Base-by-base conservation (phyloP, 2,113 vertebrate genomes). In the Alexandromys fortis region DNA sequence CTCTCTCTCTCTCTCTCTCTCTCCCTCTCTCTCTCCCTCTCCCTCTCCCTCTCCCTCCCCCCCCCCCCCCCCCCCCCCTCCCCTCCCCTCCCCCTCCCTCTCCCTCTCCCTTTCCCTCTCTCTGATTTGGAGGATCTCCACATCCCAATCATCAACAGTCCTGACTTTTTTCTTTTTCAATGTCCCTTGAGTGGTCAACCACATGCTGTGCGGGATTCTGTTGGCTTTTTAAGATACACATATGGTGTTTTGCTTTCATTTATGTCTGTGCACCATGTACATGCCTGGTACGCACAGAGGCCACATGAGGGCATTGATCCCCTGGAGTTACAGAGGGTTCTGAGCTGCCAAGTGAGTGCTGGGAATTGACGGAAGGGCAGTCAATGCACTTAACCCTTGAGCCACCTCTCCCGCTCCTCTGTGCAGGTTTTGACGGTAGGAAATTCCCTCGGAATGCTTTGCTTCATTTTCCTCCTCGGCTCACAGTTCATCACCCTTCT, bases 161-260 rank as follows among this genome's bases (percentile, higher is more conserved):
- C 4, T 58, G 16, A 61, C 52, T 24, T 33, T 63, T 75, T 63
- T 38, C 8, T 72, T 72, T 49, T n/a, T 1, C 4, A 10, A 2
- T 30, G 28, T 24, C 0, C 1, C 26, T 17, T 49, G 4, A 11
- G 16, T 38, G 16, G 2, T 30, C 21, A n/a, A 49, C 19, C 4
- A 26, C 90, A 16, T 21, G 42, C 79, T 82, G 78, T 58, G 35
- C 6, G 13, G 55, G 22, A 3, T 26, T 82, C 38, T 82, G 55
- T 61, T 82, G 10, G 4, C 58, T 38, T 82, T 72, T n/a, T 72
- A 72, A 22, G 8, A 61, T 61, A 61, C 35, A 61, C 22, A 61
- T 26, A 26, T 26, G 12, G 3, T 61, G 79, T 82, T 26, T 16
- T 82, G 52, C 22, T n/a, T 63, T 83, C n/a, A 63, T 63, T 55